phyloP scores from a whole-genome alignment of 2,888 invertebrate species.

The Mechanitis mazaeus region DNA sequence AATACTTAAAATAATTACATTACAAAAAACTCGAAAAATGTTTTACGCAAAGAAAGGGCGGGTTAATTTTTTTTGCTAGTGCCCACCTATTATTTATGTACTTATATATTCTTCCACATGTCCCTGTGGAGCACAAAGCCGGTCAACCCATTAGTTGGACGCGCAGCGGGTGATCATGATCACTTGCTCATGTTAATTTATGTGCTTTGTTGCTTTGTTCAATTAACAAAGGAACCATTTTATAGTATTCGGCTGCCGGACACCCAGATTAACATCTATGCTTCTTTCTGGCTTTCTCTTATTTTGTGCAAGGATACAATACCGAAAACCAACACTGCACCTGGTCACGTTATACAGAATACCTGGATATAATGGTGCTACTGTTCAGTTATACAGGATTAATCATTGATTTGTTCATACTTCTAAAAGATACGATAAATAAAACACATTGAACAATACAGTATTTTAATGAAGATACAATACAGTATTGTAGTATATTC shows the following conservation, averaged over 20 bases:
- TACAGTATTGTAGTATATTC: too few species aligned
- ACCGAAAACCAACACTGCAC: slow-evolving; percentile 54
- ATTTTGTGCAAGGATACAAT: slow-evolving; percentile 72
- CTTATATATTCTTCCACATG: slow-evolving; percentile 36
- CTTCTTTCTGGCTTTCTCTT: slow-evolving; percentile 67
- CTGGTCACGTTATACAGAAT: slow-evolving; percentile 45
- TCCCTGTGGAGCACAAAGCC: slow-evolving; percentile 28
- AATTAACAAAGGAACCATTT: slow-evolving; percentile 58
- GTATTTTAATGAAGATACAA: too few species aligned
- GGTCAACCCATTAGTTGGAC: slow-evolving; percentile 70
- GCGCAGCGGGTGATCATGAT: slow-evolving; percentile 70
- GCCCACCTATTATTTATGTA: slow-evolving; percentile 28
- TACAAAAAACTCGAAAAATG: too few species aligned
- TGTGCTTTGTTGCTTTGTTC: slow-evolving; percentile 73
- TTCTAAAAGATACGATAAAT: slow-evolving; percentile 16
- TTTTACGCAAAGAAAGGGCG: background rate
- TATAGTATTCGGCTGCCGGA: slow-evolving; percentile 71
- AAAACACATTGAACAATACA: too few species aligned
- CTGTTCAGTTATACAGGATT: slow-evolving; percentile 37
- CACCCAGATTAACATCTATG: slow-evolving; percentile 74
- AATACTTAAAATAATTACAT: too few species aligned
- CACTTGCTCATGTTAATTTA: slow-evolving; percentile 75
- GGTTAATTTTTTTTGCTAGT: slow-evolving; percentile 11
- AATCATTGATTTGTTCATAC: slow-evolving; percentile 21
- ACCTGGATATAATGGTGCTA: slow-evolving; percentile 14